Evolutionary conservation across 2,888 invertebrate species (phyloP), one percentile per base, ranked within the genome.

Genomic region (Rhabditophanes sp.): DNA sequence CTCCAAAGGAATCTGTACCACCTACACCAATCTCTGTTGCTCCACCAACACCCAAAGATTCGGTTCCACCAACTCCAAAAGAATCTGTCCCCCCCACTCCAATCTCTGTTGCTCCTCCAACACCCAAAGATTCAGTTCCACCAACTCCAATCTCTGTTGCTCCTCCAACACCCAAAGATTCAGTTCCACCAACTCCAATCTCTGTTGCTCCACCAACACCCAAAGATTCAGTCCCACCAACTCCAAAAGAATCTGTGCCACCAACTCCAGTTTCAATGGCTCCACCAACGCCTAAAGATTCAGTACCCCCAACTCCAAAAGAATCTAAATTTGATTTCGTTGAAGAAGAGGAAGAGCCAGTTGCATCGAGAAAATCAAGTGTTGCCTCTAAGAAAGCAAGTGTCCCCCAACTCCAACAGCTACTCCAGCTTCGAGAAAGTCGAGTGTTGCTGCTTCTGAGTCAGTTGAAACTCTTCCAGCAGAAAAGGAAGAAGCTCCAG

Each of bases 101-200:
- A 22, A 18, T 25, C 9, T 12, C 9, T 4, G 17, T 18, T 4
- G 33, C 23, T 22, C 33, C 33, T 3, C 2, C 23, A 4, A 32
- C 33, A 3, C 33, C 33, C n/a, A n/a, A 12, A 17, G 24, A 11
- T 6, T 22, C 25, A n/a, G 34, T 23, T 19, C 17, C 29, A 3
- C 21, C 31, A 33, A 17, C 24, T 17, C 29, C 37, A 33, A 46
- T 50, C 5, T 46, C 48, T 23, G 40, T 41, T 29, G 17, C 30
- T 19, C 18, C 16, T 2, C 14, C 12, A 2, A 15, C 26, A 2
- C 32, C 26, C 27, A 27, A 28, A 33, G 9, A n/a, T n/a, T n/a
- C n/a, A n/a, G n/a, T n/a, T n/a, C n/a, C n/a, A n/a, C n/a, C n/a
- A n/a, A n/a, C n/a, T n/a, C n/a, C n/a, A n/a, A n/a, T n/a, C n/a